Percentiles rank a stretch among this genome's conserved stretches.
Evolutionary conservation across 2,797 vertebrate species (phyloP).

Genomic region (Falco columbarius): DNA sequence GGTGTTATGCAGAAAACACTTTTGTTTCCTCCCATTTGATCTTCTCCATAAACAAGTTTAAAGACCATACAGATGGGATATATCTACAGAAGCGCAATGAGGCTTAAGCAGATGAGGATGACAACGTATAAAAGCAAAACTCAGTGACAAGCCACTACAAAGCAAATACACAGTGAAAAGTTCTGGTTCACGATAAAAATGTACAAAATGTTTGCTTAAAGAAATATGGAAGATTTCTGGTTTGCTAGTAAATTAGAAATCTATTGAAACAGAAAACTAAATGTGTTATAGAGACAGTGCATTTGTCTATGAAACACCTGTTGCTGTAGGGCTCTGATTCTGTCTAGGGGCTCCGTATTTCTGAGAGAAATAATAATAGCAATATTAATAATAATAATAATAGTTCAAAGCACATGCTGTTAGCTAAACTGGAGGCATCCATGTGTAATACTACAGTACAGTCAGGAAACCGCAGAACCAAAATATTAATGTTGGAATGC

Average conservation of each 20-base stretch:
- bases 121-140: neutral
- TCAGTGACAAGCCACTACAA: neutral
- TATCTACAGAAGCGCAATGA: neutral
- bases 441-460: neutral
- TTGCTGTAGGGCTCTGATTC: neutral
- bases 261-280: neutral
- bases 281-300: neutral
- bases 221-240: neutral
- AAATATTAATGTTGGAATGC: constrained; percentile 9
- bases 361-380: neutral
- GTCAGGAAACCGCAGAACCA: neutral
- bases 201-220: neutral
- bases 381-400: neutral
- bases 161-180: neutral
- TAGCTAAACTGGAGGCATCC: neutral
- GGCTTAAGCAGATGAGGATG: neutral
- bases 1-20: neutral
- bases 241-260: neutral
- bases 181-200: neutral
- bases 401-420: neutral
- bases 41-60: neutral
- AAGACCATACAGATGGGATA: neutral
- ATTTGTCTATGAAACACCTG: neutral
- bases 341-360: neutral
- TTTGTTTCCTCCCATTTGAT: neutral